Evolutionary conservation across 1,140 invertebrate genomes (phyloP), one percentile per base, ranked within the genome.

Genomic region (Leptopilina boulardi): DNA sequence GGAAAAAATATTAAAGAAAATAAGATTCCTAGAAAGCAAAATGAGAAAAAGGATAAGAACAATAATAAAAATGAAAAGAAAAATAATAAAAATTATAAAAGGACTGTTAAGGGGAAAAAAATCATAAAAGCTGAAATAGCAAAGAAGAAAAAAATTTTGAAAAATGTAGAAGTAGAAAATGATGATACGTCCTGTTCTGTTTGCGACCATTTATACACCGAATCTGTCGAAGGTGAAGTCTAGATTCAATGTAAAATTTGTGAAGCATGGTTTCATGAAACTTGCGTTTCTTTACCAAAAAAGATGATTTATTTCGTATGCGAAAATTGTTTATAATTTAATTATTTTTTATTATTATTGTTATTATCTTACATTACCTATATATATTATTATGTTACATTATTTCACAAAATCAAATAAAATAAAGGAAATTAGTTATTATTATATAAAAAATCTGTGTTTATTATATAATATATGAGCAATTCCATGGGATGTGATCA

Each of bases 181-280:
- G 15, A 51, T 1, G 71, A 73, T 51, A 18, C 42, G 1, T 18
- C 19, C 1, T 75, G 74, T 18, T 30, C 42, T 19, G 34, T 70
- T 23, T 70, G 74, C 19, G 18, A 19, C 3, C 6, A 18, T 11
- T 21, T 70, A 8, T 75, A 70, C 26, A 51, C 15, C n/a, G n/a
- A 51, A 4, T 75, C 74, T 34, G 56, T 70, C 21, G 42, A 13
- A 42, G 38, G n/a, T 13, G 56, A 77, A 74, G n/a, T 19, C 9
- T 77, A 72, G 76, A 77, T 74, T 15, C 76, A 77, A 23, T 77
- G 76, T 54, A 30, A 74, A n/a, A 30, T 11, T 30, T 77, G 76
- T 30, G 18, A 77, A 38, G 23, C 3, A 8, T 77, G 76, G 76
- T n/a, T 19, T 10, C 72, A 77, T 34, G 72, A 74, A 11, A 44